Base-by-base conservation (phyloP, 2,797 vertebrate species). In the Fistularia commersonii region DNA sequence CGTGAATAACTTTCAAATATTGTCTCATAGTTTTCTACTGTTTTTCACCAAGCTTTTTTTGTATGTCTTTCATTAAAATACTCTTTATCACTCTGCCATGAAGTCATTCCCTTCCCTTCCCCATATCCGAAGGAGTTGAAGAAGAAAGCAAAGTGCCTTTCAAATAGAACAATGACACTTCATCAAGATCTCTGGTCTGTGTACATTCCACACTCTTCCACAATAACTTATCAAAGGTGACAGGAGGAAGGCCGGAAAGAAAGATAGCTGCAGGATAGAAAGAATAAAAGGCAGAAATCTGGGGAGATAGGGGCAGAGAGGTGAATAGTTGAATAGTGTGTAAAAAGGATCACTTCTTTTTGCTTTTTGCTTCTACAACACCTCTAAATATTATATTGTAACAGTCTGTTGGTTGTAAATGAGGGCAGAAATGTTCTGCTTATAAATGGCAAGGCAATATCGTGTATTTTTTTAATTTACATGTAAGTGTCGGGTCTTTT, bases 1-100 rank as follows among this genome's bases (percentile, higher is more conserved):
- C 76, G 75, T 83, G 80, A 83, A 83, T 89, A 81, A 79, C 61
- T 68, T 69, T 83, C 76, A 83, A 80, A 87, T 87, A 82, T 87
- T 87, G 83, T 83, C 76, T 74, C 53, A 80, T 73, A 68, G 73
- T 74, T 83, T 81, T 81, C 73, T 61, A 23, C 23, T 2, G 23
- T 23, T 23, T 23, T 23, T 23, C 23, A 23, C 23, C 2, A 23
- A 23, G 23, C 23, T 23, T 23, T 23, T 23, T 23, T 23, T 23
- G 23, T 23, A 23, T 23, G 6, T 51, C 56, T 80, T 78, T 83
- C 59, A 66, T 78, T 57, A 39, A 69, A 74, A 76, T 57, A 69
- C 69, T 76, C 68, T 86, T 80, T 84, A 80, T 88, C 82, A 74
- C 54, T 79, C 43, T 51, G 65, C 62, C 76, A 72, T 65, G 66